Evolutionary conservation across 2,888 invertebrate species (phyloP), one percentile per base, ranked within the genome.

Genomic region (Netelia inedita): DNA sequence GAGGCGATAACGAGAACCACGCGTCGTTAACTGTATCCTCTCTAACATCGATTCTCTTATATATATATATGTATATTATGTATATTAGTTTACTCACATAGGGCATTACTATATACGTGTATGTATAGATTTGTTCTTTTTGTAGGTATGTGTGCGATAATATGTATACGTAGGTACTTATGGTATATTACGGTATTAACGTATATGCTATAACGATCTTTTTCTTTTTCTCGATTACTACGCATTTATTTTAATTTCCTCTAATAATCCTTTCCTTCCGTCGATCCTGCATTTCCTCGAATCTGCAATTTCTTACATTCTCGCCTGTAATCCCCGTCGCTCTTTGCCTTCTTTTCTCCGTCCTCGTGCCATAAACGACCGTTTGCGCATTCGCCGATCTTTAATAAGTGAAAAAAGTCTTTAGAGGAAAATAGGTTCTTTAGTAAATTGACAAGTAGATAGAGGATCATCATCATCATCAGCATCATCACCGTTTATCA

Each of bases 391-490:
- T 28, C 28, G 28, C 66, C 85, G 79, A 75, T 86, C 85, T 79
- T 76, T 81, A 63, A 88, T 87, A 89, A 91, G 92, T 92, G 92
- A 90, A 92, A 92, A 91, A 92, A 92, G 91, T 91, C 88, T 91
- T 92, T 91, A 90, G 91, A 93, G 89, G 90, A 92, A 92, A 92
- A 92, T 92, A 92, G 89, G 89, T 90, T 90, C 86, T 90, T 89
- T 88, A 87, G 89, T 90, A 89, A 93, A 92, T 92, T 92, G 92
- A 92, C 93, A 92, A 91, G 93, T 92, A 93, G 92, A 93, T 92
- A 91, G 89, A 87, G 86, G 82, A 82, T 69, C 79, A 21, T 79
- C 71, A 63, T 78, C 61, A 73, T 80, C 66, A 68, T 73, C 16
- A 74, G 53, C 71, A 55, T 79, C 71, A 61, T 78, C 68, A 61